Conservation (phyloP, 1,140 invertebrate genomes). For the Drosophila ananassae region DNA sequence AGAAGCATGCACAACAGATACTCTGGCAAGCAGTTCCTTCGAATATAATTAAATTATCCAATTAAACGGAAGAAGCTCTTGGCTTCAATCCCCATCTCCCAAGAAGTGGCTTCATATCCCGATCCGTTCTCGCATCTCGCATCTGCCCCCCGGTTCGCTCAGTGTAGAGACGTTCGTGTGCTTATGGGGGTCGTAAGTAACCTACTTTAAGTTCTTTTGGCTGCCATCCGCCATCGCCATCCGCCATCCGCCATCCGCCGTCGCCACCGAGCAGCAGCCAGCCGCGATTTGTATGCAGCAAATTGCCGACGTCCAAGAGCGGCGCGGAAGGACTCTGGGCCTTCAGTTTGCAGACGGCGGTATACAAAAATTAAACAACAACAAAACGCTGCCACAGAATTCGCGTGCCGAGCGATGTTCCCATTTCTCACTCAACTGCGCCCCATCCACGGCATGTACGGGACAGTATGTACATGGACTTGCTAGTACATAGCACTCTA, state of each 20-base stretch:
- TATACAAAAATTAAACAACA: constrained; percentile 43
- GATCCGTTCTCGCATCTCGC: too few species aligned
- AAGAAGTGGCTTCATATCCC: too few species aligned
- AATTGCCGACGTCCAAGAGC: constrained; percentile 42
- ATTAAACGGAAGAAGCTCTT: too few species aligned
- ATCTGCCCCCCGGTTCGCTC: not conserved
- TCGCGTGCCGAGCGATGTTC: constrained; percentile 49
- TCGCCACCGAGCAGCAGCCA: constrained; percentile 8
- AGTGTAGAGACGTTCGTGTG: not conserved
- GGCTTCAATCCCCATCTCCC: too few species aligned
- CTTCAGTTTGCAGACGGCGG: constrained; percentile 23
- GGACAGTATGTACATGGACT: not conserved
- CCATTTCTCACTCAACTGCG: constrained; percentile 27
- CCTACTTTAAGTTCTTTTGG: constrained; percentile 73
- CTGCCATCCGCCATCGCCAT: constrained; percentile 36
- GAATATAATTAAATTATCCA: too few species aligned
- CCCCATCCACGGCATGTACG: too few species aligned
- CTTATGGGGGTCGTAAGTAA: constrained; percentile 54
- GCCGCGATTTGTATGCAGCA: constrained; percentile 63
- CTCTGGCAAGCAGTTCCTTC: not conserved
- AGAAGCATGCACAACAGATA: constrained; percentile 63
- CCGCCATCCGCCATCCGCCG: not conserved
- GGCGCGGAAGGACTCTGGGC: constrained; percentile 1
- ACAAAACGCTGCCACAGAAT: constrained; percentile 35
- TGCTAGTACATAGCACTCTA: not conserved